Percentiles rank a stretch among this genome's conserved stretches.
Evolutionary conservation across 2,113 vertebrate genomes (phyloP).

Genomic region (Onychorhynchus coronatus): DNA sequence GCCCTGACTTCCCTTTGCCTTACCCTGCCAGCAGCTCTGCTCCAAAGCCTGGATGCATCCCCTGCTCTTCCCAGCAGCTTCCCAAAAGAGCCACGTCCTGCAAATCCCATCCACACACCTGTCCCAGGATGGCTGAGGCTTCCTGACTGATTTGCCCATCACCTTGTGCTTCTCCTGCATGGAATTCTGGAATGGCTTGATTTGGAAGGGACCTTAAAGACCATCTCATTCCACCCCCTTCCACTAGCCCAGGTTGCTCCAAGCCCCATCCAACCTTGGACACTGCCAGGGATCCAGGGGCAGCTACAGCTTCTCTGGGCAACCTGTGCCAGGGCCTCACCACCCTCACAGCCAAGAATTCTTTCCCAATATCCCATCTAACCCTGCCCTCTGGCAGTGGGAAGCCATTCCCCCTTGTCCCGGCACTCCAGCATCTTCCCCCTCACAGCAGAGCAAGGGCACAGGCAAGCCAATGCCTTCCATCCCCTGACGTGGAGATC

Average conservation of each 20-base stretch:
- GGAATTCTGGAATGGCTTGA: not conserved
- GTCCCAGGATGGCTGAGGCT: not conserved
- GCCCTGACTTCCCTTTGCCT: not conserved
- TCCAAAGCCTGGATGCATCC: not conserved
- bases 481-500: not conserved
- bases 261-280: fast-evolving
- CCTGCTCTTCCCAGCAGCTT: not conserved
- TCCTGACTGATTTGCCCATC: not conserved
- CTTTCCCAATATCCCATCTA: not conserved
- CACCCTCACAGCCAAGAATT: not conserved
- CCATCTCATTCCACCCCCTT: fast-evolving
- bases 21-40: not conserved
- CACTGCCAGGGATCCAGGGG: not conserved
- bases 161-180: not conserved
- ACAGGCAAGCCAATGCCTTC: not conserved
- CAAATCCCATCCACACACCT: not conserved
- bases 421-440: not conserved
- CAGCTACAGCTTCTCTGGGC: not conserved
- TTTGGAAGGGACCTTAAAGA: not conserved
- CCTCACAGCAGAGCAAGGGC: not conserved
- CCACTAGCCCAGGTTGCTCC: fast-evolving
- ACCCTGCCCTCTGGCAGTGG: not conserved
- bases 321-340: not conserved
- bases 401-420: not conserved
- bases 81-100: fast-evolving